These are phyloP conservation scores for Conus canariensis DNA, from an alignment of 2,888 invertebrate species.

Conservation along the genomic window DNA sequence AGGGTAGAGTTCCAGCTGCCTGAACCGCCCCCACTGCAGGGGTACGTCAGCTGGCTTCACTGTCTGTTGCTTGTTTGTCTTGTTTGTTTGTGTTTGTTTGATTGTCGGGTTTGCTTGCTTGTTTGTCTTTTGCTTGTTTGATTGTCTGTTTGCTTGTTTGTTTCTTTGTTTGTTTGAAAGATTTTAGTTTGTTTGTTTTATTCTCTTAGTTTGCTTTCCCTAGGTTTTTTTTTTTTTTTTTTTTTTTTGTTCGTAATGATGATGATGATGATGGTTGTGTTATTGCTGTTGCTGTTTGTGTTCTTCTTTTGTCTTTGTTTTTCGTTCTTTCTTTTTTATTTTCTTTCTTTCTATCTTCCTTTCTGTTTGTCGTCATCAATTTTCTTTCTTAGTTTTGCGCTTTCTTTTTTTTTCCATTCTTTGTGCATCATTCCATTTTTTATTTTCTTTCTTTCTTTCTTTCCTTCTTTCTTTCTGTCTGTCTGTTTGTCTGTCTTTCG, in stretches of 20 bases:
- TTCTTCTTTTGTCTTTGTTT: too few species aligned
- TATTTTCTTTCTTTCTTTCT: too few species aligned
- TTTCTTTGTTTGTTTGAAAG: too few species aligned
- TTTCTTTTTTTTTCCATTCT: too few species aligned
- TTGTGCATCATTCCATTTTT: too few species aligned
- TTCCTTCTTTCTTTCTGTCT: not conserved
- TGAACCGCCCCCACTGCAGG: conserved; percentile 61
- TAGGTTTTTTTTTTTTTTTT: not conserved
- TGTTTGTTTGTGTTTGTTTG: not conserved
- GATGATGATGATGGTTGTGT: not conserved
- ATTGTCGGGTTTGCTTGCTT: not conserved
- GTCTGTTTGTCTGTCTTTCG: not conserved
- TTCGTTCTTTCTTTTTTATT: too few species aligned
- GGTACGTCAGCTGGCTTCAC: conserved; percentile 52
- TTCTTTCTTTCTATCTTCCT: too few species aligned
- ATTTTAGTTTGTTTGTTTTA: too few species aligned
- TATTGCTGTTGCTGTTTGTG: not conserved
- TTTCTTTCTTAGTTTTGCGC: too few species aligned
- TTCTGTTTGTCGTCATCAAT: too few species aligned
- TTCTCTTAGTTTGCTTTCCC: too few species aligned
- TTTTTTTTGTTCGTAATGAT: not conserved
- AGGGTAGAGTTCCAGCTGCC: conserved; percentile 74
- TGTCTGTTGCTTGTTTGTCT: not conserved
- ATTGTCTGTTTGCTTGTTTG: not conserved
- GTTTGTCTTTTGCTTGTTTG: not conserved